phyloP scores from a whole-genome alignment of 2,888 invertebrate genomes.

The Leucoma salicis region DNA sequence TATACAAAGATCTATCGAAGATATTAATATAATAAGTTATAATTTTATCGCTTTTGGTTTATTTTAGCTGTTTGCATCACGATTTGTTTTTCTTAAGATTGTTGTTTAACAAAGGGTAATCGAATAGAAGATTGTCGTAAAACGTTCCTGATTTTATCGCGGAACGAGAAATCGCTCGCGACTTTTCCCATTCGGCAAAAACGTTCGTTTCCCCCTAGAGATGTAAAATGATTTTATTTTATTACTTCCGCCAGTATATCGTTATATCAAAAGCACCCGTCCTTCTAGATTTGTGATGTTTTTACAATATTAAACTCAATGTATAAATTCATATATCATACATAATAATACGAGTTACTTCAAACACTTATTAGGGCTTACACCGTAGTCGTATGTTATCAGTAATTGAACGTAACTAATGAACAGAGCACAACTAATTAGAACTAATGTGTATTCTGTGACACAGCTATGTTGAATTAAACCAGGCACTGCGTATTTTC shows the following conservation, averaged over 20 bases:
- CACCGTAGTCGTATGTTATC: too few relatives aligned
- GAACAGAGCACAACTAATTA: too few relatives aligned
- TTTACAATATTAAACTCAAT: slow-evolving; percentile 53
- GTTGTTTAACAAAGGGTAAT: slow-evolving; percentile 78
- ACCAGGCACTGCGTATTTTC: too few relatives aligned
- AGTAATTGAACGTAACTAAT: too few relatives aligned
- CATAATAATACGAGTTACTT: too few relatives aligned
- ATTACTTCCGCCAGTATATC: slow-evolving; percentile 79
- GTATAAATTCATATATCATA: too few relatives aligned
- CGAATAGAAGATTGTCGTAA: slow-evolving; percentile 80
- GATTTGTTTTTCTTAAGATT: slow-evolving; percentile 65
- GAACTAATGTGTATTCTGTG: too few relatives aligned
- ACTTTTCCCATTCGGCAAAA: slow-evolving; percentile 80
- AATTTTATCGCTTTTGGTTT: slow-evolving; percentile 8
- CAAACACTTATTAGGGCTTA: too few relatives aligned
- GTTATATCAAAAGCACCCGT: slow-evolving; percentile 67
- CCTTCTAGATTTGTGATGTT: slow-evolving; percentile 55
- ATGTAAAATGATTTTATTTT: slow-evolving; percentile 83
- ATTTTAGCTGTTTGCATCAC: slow-evolving; percentile 34
- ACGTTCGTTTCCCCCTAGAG: slow-evolving; percentile 76
- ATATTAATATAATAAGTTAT: slow-evolving; percentile 50
- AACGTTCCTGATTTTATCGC: slow-evolving; percentile 80
- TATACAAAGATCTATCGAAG: slow-evolving; percentile 45
- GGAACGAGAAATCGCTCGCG: slow-evolving; percentile 78
- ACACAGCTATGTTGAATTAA: too few relatives aligned